Evolutionary conservation across 2,888 invertebrate species (phyloP).

Genomic region (Acrobasis consociella): DNA sequence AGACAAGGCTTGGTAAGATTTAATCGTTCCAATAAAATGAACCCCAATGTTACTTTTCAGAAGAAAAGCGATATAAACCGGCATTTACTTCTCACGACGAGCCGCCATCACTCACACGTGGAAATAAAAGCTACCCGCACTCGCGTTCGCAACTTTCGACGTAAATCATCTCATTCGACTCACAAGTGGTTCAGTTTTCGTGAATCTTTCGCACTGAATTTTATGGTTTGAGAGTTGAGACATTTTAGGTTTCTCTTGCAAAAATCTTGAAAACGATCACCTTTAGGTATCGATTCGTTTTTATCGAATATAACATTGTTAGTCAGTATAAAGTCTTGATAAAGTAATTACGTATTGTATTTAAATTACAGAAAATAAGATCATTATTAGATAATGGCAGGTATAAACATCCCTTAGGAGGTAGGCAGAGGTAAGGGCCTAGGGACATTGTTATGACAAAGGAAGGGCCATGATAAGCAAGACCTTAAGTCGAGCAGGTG

Average conservation of each 20-base stretch:
- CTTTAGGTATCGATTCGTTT: neutral
- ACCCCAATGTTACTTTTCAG: neutral
- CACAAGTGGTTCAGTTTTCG: neutral
- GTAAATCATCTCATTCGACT: slow-evolving; percentile 17
- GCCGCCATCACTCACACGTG: slow-evolving; percentile 13
- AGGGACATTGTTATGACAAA: no score
- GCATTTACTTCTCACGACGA: slow-evolving; percentile 1
- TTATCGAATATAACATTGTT: neutral
- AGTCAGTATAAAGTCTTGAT: no score
- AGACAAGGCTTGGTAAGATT: no score
- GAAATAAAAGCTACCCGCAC: slow-evolving; percentile 13
- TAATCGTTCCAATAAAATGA: neutral
- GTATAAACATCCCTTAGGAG: no score
- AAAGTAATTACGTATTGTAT: no score
- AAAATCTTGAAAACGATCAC: neutral
- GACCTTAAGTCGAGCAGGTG: no score
- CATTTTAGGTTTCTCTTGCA: neutral
- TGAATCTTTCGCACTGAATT: slow-evolving; percentile 5
- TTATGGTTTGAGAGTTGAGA: neutral
- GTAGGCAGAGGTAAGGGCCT: no score
- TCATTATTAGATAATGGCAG: no score
- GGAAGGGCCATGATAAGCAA: no score
- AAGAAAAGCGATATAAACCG: slow-evolving; percentile 1
- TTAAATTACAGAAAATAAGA: no score
- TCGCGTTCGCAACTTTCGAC: neutral